phyloP scores from a whole-genome alignment of 2,113 vertebrate species.

The Corapipo altera region DNA sequence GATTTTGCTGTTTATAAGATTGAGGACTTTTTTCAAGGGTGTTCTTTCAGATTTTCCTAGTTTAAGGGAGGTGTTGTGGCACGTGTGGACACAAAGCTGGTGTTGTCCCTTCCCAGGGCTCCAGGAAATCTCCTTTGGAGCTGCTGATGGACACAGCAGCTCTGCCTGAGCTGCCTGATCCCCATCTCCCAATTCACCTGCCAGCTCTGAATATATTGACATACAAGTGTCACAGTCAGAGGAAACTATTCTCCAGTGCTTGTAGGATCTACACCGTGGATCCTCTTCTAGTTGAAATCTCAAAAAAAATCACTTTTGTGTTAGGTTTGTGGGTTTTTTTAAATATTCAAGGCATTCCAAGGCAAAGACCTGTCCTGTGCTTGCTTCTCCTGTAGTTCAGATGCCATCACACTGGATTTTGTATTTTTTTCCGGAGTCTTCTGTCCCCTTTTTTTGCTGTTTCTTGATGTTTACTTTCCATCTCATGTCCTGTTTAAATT shows the following conservation, averaged over 20 bases:
- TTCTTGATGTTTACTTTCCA: background rate
- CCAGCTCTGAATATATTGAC: no score
- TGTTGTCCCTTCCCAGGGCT: no score
- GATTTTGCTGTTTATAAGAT: background rate
- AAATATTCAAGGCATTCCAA: background rate
- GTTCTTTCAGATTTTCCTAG: background rate
- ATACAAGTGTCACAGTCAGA: no score
- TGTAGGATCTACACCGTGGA: no score
- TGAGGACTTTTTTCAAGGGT: background rate
- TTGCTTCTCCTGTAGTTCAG: background rate
- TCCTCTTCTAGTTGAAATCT: no score
- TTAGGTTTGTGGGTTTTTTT: fast-evolving
- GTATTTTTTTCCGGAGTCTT: background rate
- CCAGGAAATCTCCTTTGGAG: no score
- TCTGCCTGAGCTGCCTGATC: no score
- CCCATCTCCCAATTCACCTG: no score
- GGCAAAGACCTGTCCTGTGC: background rate
- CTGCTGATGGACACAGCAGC: no score
- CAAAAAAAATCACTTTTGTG: fast-evolving
- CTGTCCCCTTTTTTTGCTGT: background rate
- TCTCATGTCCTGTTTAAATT: background rate
- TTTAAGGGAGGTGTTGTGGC: no score
- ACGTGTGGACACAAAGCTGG: no score
- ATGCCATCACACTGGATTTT: background rate
- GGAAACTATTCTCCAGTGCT: no score